Percentiles rank a stretch among this genome's conserved stretches.
Conservation (phyloP, 2,113 vertebrate genomes). For the Amphilophus citrinellus region DNA sequence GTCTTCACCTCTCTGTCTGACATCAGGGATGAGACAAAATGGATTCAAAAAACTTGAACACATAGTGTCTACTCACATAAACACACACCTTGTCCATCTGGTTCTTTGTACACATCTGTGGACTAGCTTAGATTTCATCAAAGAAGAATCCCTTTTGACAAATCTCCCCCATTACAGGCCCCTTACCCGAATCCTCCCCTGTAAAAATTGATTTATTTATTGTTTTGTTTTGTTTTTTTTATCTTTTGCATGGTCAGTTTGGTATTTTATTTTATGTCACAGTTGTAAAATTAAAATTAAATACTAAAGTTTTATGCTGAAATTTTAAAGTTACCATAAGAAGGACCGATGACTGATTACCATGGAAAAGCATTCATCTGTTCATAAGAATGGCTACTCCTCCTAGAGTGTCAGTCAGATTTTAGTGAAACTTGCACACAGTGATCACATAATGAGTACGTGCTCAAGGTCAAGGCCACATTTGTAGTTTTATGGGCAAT, state of each 20-base stretch:
- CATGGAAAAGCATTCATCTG: background rate
- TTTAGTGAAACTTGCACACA: background rate
- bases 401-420: too few species aligned
- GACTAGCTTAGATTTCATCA: conserved; percentile 36
- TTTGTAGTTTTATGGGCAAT: background rate
- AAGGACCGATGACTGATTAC: background rate
- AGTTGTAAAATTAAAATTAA: background rate
- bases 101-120: conserved; percentile 15
- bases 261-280: background rate
- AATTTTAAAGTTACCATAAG: background rate
- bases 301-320: background rate
- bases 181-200: conserved; percentile 17
- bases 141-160: conserved; percentile 25
- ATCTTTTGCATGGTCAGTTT: background rate
- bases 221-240: background rate
- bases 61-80: background rate
- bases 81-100: conserved; percentile 39
- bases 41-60: background rate
- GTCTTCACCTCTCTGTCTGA: conserved; percentile 3
- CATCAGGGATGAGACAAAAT: conserved; percentile 3
- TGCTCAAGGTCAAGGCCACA: background rate
- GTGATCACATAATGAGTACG: background rate
- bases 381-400: background rate
- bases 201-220: background rate
- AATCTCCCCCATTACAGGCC: conserved; percentile 3